Conservation (phyloP, 1,140 invertebrate genomes). For the Magallana angulata region DNA sequence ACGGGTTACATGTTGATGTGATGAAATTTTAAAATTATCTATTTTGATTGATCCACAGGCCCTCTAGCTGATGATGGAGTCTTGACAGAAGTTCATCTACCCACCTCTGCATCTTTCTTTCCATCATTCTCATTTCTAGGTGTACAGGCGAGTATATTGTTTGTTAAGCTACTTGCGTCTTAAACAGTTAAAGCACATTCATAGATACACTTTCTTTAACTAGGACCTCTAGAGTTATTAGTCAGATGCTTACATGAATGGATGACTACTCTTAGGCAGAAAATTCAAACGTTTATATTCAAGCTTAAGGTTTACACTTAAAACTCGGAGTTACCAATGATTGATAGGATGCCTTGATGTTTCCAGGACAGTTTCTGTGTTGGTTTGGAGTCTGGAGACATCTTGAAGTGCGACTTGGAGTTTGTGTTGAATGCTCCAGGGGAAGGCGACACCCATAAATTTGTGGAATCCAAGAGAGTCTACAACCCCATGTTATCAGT, state of each 20-base stretch:
- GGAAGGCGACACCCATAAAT: constrained; percentile 38
- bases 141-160: constrained; percentile 48
- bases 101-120: constrained; percentile 50
- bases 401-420: constrained; percentile 65
- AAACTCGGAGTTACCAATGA: no score
- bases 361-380: constrained; percentile 61
- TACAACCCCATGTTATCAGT: constrained; percentile 49
- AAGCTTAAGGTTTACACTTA: no score
- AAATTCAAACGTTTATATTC: no score
- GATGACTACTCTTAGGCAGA: no score
- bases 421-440: constrained; percentile 38
- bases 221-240: no score
- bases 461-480: constrained; percentile 49
- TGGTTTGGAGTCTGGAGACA: constrained; percentile 66
- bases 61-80: constrained; percentile 51
- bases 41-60: constrained; percentile 40
- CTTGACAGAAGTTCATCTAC: constrained; percentile 43
- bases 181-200: no score
- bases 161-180: no score
- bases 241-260: no score
- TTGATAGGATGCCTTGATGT: neutral
- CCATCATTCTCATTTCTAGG: constrained; percentile 56
- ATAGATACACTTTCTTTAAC: no score
- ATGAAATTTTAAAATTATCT: no score
- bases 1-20: no score